These are phyloP conservation scores for Matsumurasca onukii DNA, from an alignment of 1,140 invertebrate species.

Conservation along the genomic window DNA sequence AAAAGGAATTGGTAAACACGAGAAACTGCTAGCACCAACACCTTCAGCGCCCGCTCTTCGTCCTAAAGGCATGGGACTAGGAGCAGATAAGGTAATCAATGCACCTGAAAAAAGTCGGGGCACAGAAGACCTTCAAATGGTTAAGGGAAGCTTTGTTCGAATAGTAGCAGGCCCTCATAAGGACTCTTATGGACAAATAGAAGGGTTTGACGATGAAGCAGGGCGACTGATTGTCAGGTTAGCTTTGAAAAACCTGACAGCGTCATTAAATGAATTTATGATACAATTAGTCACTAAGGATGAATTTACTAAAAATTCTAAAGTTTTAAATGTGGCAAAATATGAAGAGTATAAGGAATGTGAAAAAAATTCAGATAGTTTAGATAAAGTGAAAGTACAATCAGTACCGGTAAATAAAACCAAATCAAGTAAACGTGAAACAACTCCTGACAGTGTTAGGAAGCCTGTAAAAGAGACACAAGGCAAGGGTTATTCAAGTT, in stretches of 20 bases:
- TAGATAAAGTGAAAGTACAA: no score
- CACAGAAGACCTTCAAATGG: slow-evolving; percentile 62
- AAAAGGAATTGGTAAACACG: slow-evolving; percentile 63
- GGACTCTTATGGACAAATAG: slow-evolving; percentile 78
- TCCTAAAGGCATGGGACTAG: slow-evolving; percentile 90
- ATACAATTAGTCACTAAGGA: slow-evolving; percentile 72
- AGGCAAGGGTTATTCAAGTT: no score
- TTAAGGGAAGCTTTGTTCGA: slow-evolving; percentile 68
- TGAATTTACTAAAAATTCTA: slow-evolving; percentile 78
- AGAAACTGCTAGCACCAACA: slow-evolving; percentile 46
- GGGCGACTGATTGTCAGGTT: slow-evolving; percentile 79
- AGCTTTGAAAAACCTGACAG: slow-evolving; percentile 63
- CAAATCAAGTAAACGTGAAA: no score
- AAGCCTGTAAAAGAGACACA: no score
- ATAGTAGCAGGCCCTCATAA: slow-evolving; percentile 69
- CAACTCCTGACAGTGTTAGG: no score
- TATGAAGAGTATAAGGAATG: slow-evolving; percentile 41
- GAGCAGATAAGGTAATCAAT: slow-evolving; percentile 72
- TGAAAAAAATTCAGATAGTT: slow-evolving; percentile 20
- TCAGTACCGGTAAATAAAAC: no score
- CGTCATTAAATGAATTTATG: slow-evolving; percentile 75
- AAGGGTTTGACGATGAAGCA: slow-evolving; percentile 83
- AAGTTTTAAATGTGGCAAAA: slow-evolving; percentile 51
- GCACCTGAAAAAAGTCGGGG: slow-evolving; percentile 49
- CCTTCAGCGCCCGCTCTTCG: slow-evolving; percentile 61